Evolutionary conservation across 2,888 invertebrate species (phyloP).

Genomic region (Coelinius sp.): DNA sequence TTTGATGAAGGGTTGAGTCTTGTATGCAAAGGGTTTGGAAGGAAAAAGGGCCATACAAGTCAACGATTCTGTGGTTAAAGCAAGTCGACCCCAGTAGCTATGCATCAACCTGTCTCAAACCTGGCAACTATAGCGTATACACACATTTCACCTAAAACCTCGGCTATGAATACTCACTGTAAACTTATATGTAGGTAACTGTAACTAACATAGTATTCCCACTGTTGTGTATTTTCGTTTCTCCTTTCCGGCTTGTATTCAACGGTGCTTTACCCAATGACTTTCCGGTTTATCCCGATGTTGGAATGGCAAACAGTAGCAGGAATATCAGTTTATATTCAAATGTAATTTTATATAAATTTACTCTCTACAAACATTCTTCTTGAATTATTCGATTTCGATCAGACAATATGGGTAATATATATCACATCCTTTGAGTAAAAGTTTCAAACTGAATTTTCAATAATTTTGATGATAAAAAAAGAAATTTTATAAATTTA

Average conservation of each 20-base stretch:
- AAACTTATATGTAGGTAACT: conserved; percentile 32
- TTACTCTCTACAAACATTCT: background rate
- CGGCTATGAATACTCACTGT: conserved; percentile 20
- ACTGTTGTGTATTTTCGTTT: conserved; percentile 29
- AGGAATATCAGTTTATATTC: background rate
- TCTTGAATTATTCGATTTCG: no score
- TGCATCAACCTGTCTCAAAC: conserved; percentile 63
- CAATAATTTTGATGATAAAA: background rate
- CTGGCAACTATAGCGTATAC: conserved; percentile 57
- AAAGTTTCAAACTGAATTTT: background rate
- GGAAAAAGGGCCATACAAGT: conserved; percentile 49
- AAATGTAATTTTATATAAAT: background rate
- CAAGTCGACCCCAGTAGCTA: conserved; percentile 60
- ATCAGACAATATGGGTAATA: background rate
- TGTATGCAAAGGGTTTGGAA: background rate
- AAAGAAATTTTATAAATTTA: background rate
- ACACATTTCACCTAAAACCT: conserved; percentile 40
- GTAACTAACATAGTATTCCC: conserved; percentile 33
- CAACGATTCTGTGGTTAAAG: conserved; percentile 62
- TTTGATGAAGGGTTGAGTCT: background rate
- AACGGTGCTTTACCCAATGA: conserved; percentile 9
- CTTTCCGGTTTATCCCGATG: conserved; percentile 22
- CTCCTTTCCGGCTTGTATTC: conserved; percentile 37
- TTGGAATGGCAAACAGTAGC: background rate
- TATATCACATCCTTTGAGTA: background rate